A percentile compares a stretch with the other conserved stretches of the same genome.
Conservation (phyloP, 2,888 invertebrate genomes). For the Lasioglossum lativentre region DNA sequence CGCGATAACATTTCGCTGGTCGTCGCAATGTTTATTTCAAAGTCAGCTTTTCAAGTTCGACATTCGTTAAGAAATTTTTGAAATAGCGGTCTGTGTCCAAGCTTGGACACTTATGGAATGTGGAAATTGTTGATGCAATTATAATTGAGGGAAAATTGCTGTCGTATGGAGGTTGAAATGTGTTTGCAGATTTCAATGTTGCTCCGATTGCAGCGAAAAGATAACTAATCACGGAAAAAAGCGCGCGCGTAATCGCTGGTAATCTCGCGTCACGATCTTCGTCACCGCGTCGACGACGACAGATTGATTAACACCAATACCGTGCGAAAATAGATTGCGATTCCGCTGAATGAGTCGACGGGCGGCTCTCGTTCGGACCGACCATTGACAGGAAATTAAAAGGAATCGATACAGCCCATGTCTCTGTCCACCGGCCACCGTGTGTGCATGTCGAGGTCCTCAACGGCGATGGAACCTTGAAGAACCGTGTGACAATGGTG, state of each 20-base stretch:
- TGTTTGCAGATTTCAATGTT: not conserved
- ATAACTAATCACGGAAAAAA: not conserved
- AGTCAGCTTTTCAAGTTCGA: not conserved
- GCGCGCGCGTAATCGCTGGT: not conserved
- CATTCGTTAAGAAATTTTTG: too few species aligned
- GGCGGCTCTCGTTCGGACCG: not conserved
- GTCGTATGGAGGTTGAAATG: not conserved
- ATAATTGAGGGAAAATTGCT: too few species aligned
- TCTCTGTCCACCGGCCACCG: not conserved
- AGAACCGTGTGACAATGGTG: not conserved
- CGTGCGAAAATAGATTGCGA: conserved; percentile 48
- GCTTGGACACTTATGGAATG: too few species aligned
- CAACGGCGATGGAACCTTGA: not conserved
- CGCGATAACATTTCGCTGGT: conserved; percentile 19
- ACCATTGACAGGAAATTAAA: conserved; percentile 43
- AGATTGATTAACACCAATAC: conserved; percentile 33
- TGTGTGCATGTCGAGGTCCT: not conserved
- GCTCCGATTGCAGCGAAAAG: not conserved
- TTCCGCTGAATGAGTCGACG: conserved; percentile 14
- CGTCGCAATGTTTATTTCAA: not conserved
- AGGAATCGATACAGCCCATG: conserved; percentile 28
- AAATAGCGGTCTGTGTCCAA: too few species aligned
- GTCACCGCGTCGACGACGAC: conserved; percentile 4
- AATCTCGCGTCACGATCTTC: conserved; percentile 17
- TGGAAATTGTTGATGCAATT: too few species aligned